Conservation (phyloP, 2,888 invertebrate genomes). For the Cartodere bifasciata region DNA sequence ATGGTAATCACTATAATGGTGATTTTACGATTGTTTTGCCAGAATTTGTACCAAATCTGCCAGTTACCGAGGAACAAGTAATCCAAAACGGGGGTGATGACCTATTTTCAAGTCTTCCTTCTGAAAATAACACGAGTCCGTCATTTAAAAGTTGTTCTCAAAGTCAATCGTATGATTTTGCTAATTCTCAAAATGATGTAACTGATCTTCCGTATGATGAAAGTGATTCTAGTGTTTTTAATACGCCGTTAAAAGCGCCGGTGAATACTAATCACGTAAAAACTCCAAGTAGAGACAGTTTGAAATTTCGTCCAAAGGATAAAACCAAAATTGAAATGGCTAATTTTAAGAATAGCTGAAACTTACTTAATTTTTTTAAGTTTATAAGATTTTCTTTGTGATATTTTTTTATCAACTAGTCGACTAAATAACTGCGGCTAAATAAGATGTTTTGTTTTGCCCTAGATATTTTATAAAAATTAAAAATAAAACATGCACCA, state of each 20-base stretch:
- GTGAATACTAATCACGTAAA: no score
- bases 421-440: slow-evolving; percentile 2
- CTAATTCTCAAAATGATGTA: slow-evolving; percentile 23
- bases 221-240: slow-evolving; percentile 1
- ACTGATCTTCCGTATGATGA: slow-evolving; percentile 25
- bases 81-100: slow-evolving; percentile 19
- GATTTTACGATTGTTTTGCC: no score
- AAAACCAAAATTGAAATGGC: slow-evolving; percentile 24
- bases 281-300: no score
- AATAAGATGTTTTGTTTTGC: no score
- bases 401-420: not conserved
- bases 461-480: no score
- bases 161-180: slow-evolving; percentile 22
- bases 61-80: slow-evolving; percentile 12
- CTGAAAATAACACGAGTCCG: slow-evolving; percentile 17
- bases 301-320: slow-evolving; percentile 14
- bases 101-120: slow-evolving; percentile 23
- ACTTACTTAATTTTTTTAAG: slow-evolving; percentile 14
- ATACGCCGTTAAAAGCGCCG: slow-evolving; percentile 1
- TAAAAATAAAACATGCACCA: no score
- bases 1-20: no score
- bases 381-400: not conserved
- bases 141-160: slow-evolving; percentile 23
- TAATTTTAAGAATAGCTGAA: slow-evolving; percentile 28
- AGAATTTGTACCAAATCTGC: not conserved